Conservation (phyloP, 2,797 vertebrate genomes). For the Platyrinchus mystaceus region DNA sequence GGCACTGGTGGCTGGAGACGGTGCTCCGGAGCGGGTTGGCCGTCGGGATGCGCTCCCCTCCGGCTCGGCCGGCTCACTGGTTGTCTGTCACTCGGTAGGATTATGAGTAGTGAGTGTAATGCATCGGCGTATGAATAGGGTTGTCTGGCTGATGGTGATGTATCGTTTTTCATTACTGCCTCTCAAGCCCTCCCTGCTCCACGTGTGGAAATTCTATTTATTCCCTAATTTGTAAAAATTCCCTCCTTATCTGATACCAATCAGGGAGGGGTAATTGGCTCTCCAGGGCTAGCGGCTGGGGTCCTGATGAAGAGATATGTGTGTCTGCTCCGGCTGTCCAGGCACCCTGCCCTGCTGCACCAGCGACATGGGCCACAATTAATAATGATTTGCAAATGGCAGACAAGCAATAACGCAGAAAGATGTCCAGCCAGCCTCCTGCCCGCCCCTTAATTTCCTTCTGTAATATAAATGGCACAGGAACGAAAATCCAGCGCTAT, state of each 20-base stretch:
- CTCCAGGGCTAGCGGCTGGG: slow-evolving; percentile 87
- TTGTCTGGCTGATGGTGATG: slow-evolving; percentile 99
- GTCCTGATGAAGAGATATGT: slow-evolving; percentile 99
- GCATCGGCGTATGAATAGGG: slow-evolving; percentile 96
- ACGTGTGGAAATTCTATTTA: slow-evolving; percentile 99
- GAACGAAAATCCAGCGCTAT: slow-evolving; percentile 82
- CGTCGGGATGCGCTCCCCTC: neutral
- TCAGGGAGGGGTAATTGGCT: slow-evolving; percentile 98
- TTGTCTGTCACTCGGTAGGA: slow-evolving; percentile 66
- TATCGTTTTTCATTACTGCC: slow-evolving; percentile 99
- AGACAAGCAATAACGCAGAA: slow-evolving; percentile 90
- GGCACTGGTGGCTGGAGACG: neutral
- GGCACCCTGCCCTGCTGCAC: slow-evolving; percentile 79
- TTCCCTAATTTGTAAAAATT: slow-evolving; percentile 99
- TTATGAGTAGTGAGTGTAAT: slow-evolving; percentile 90
- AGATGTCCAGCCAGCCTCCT: slow-evolving; percentile 81
- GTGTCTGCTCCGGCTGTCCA: slow-evolving; percentile 79
- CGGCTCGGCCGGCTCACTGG: neutral
- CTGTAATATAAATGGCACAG: slow-evolving; percentile 83
- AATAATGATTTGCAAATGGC: slow-evolving; percentile 96
- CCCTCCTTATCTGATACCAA: slow-evolving; percentile 96
- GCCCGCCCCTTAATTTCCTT: slow-evolving; percentile 84
- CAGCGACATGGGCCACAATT: slow-evolving; percentile 83
- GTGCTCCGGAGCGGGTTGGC: fast-evolving
- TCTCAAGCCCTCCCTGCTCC: slow-evolving; percentile 94